Conservation (phyloP, 2,888 invertebrate genomes). For the Drosophila fungiperda region DNA sequence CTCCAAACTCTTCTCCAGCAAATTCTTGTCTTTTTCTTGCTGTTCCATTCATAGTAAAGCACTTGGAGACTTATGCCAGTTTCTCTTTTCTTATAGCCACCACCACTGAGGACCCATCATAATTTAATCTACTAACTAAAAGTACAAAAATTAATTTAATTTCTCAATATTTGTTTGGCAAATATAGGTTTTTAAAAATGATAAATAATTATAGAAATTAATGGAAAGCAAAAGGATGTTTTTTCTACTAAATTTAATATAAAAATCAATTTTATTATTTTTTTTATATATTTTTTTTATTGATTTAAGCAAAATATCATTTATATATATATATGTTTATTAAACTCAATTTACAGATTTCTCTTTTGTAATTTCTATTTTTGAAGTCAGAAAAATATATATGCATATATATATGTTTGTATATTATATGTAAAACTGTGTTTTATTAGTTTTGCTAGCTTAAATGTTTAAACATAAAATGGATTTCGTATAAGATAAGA, state of each 20-base stretch:
- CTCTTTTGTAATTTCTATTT: conserved; percentile 52
- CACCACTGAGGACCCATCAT: too few relatives aligned
- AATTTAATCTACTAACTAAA: too few relatives aligned
- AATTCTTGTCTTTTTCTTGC: too few relatives aligned
- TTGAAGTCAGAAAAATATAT: conserved; percentile 70
- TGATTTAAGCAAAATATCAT: conserved; percentile 65
- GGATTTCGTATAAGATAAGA: conserved; percentile 50
- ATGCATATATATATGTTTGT: conserved; percentile 41
- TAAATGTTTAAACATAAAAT: conserved; percentile 47
- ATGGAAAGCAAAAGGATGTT: accelerated
- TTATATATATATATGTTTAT: conserved; percentile 49
- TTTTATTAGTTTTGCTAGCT: conserved; percentile 52
- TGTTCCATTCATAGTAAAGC: too few relatives aligned
- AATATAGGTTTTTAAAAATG: neutral
- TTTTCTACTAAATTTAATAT: neutral
- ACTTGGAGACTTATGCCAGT: too few relatives aligned
- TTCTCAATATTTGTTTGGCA: neutral
- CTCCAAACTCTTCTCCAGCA: too few relatives aligned
- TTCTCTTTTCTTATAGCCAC: too few relatives aligned
- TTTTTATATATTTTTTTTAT: conserved; percentile 31
- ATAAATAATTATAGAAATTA: neutral
- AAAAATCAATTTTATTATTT: neutral
- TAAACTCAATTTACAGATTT: conserved; percentile 48
- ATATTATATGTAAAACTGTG: conserved; percentile 52
- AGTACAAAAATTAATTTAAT: neutral